These are phyloP conservation scores for Anguilla obscura DNA, from an alignment of 2,797 vertebrate species.

Conservation along the genomic window DNA sequence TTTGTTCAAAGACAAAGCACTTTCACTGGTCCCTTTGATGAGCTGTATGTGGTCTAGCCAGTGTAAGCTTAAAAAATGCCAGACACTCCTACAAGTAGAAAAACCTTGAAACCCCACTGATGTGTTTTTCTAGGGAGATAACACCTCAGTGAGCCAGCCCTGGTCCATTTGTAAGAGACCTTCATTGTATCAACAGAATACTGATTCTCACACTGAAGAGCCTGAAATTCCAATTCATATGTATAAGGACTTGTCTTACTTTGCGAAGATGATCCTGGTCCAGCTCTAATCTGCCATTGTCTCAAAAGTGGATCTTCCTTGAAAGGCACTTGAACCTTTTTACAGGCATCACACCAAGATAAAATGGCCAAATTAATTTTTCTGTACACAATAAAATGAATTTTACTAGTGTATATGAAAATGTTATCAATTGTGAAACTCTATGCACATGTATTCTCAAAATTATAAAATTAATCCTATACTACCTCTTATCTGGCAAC, in stretches of 20 bases:
- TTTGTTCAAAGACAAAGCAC: too few relatives aligned
- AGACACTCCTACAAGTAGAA: too few relatives aligned
- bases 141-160: conserved; percentile 2
- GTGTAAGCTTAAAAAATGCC: too few relatives aligned
- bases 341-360: conserved; percentile 2
- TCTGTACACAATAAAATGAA: conserved; percentile 18
- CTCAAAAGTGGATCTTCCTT: conserved; percentile 17
- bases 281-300: conserved; percentile 16
- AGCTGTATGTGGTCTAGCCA: too few relatives aligned
- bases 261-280: conserved; percentile 12
- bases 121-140: conserved; percentile 19
- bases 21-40: too few relatives aligned
- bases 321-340: conserved; percentile 25
- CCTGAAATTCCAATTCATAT: background rate
- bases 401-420: conserved; percentile 1
- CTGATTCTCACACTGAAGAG: conserved; percentile 18
- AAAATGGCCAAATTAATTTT: background rate
- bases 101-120: conserved; percentile 29
- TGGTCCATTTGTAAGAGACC: conserved; percentile 4
- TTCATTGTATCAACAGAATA: background rate
- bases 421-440: too few relatives aligned
- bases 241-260: conserved; percentile 11
- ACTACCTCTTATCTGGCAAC: too few relatives aligned
- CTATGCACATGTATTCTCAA: too few relatives aligned
- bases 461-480: too few relatives aligned